These are phyloP conservation scores for Uropsilus gracilis DNA, from an alignment of 2,113 vertebrate species.

Conservation along the genomic window DNA sequence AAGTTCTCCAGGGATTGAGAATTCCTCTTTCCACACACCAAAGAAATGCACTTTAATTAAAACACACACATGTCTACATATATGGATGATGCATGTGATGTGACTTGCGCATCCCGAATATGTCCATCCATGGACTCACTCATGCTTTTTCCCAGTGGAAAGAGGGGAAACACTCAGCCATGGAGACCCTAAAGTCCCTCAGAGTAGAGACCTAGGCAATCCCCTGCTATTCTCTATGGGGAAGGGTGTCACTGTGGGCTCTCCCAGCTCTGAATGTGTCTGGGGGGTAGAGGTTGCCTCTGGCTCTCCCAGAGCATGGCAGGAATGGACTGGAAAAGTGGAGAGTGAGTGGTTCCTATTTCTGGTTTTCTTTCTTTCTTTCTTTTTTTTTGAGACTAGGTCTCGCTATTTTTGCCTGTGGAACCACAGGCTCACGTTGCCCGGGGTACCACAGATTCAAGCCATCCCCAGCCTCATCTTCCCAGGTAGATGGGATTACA, in stretches of 20 bases:
- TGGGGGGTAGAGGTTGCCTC: background rate
- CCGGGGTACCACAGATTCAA: too few species aligned
- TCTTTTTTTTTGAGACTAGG: too few species aligned
- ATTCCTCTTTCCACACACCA: constrained; percentile 50
- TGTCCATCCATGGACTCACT: background rate
- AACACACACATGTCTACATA: background rate
- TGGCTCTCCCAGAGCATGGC: rapidly evolving
- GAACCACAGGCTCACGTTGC: too few species aligned
- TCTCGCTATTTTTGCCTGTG: too few species aligned
- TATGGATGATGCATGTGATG: background rate
- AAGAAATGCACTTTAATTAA: constrained; percentile 48
- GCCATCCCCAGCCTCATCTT: too few species aligned
- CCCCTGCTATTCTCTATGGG: background rate
- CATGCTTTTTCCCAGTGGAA: background rate
- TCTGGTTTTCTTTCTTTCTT: too few species aligned
- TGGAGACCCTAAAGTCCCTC: background rate
- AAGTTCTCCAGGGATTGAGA: constrained; percentile 46
- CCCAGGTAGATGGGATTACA: too few species aligned
- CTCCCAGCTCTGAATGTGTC: background rate
- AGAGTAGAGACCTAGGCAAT: background rate
- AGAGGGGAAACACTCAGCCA: background rate
- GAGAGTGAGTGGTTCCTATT: background rate
- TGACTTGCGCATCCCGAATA: background rate
- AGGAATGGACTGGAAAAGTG: background rate
- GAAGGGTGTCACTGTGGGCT: rapidly evolving